Conservation (phyloP, 2,888 invertebrate genomes). For the Parascotia fuliginaria region DNA sequence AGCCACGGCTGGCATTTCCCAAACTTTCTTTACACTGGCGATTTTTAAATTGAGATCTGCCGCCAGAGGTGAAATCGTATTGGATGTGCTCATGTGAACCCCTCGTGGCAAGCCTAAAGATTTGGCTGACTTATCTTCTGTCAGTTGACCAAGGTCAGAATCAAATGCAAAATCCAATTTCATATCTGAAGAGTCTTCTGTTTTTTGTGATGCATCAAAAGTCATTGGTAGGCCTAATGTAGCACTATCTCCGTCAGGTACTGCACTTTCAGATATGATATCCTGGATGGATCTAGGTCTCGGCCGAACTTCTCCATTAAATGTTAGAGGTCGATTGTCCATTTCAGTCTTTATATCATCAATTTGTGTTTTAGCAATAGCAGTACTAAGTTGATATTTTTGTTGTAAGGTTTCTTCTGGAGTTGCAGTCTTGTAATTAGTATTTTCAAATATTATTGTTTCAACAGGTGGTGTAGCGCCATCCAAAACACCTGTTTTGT, state of each 20-base stretch:
- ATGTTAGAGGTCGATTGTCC: constrained; percentile 68
- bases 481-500: constrained; percentile 88
- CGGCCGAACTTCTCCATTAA: constrained; percentile 76
- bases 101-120: constrained; percentile 85
- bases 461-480: constrained; percentile 93
- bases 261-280: constrained; percentile 74
- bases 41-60: constrained; percentile 97
- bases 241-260: constrained; percentile 72
- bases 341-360: constrained; percentile 84
- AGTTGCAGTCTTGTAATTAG: constrained; percentile 93
- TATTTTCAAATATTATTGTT: constrained; percentile 96
- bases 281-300: constrained; percentile 79
- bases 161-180: constrained; percentile 97
- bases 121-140: constrained; percentile 89
- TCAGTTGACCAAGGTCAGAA: constrained; percentile 90
- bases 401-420: constrained; percentile 88
- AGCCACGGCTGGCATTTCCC: constrained; percentile 92
- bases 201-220: constrained; percentile 85
- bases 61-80: constrained; percentile 91
- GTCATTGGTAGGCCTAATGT: constrained; percentile 88
- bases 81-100: constrained; percentile 87
- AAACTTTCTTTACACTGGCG: constrained; percentile 96
- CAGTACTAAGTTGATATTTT: constrained; percentile 83
- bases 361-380: constrained; percentile 74
- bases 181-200: constrained; percentile 94